Evolutionary conservation across 2,797 vertebrate species (phyloP), one percentile per base, ranked within the genome.

Genomic region (Myotis daubentonii): DNA sequence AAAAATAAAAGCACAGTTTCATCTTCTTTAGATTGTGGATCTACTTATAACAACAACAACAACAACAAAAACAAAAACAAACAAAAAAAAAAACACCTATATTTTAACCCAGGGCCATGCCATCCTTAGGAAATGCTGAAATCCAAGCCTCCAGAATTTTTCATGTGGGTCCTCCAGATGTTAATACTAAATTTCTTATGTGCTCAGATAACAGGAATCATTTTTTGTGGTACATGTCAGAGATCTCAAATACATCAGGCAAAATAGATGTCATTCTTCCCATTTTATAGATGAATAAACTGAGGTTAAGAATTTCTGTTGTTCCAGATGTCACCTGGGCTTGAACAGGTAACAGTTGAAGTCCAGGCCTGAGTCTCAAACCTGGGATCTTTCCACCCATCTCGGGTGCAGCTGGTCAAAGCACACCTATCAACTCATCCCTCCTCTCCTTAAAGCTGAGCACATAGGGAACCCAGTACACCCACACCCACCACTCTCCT

Each of bases 51-150:
- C 38, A 85, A 1, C 36, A 92, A 72, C 10, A 84, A 41, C 8
- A 30, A 47, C 13, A 47, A 55, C 6, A 20, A 20, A 0, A 9
- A 10, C n/a, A n/a, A n/a, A n/a, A n/a, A n/a, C n/a, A n/a, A 84
- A 41, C 8, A 30, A 47, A 3, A 47, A 55, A 2, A 20, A 20
- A 0, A 9, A 10, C 4, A 51, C 57, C 57, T 89, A 44, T 70
- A 79, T 89, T 78, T 82, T 76, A 23, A 87, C 30, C 36, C 2
- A 0, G 16, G 44, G 10, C 33, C 65, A 68, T 1, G 0, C 5
- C 71, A 38, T 70, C 78, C 85, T 94, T 44, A 95, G 57, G 68
- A 92, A 89, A 82, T 10, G 3, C 20, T 53, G 47, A 92, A 87
- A 70, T 90, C 4, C 75, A 90, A 57, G 20, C 8, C 85, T 81